Percentiles rank a stretch among this genome's conserved stretches.
These are phyloP conservation scores for Aulostomus chinensis DNA, from an alignment of 2,797 vertebrate species.

Conservation along the genomic window DNA sequence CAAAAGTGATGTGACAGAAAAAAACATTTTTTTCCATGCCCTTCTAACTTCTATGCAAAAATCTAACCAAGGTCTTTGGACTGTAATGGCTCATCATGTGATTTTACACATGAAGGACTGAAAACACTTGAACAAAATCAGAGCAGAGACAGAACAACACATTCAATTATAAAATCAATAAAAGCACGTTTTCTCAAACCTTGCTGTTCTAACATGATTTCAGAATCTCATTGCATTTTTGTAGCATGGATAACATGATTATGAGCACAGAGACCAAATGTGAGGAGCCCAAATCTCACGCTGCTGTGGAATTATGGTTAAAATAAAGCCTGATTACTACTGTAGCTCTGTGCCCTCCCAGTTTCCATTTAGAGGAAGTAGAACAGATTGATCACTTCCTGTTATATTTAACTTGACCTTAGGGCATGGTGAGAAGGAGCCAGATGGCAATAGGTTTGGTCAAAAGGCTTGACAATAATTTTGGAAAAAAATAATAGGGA, in stretches of 20 bases:
- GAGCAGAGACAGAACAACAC: conserved; percentile 2
- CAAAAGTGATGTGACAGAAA: background rate
- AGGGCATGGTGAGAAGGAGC: background rate
- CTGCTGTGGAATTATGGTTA: background rate
- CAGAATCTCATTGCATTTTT: conserved; percentile 37
- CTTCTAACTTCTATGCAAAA: too few relatives aligned
- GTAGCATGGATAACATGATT: conserved; percentile 36
- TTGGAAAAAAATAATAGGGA: too few relatives aligned
- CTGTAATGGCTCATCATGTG: conserved; percentile 2
- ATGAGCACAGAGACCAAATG: conserved; percentile 20
- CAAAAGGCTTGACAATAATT: too few relatives aligned
- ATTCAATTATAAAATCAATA: conserved; percentile 35
- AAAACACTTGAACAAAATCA: background rate
- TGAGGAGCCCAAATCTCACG: conserved; percentile 16
- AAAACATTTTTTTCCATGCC: too few relatives aligned
- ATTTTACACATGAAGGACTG: background rate
- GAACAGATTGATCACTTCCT: background rate
- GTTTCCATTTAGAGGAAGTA: conserved; percentile 16
- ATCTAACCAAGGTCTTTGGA: background rate
- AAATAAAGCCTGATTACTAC: conserved; percentile 11
- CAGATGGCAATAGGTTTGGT: background rate
- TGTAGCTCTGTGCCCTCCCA: background rate
- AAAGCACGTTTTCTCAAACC: conserved; percentile 4
- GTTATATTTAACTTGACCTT: background rate
- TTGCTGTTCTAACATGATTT: conserved; percentile 32